Evolutionary conservation across 2,888 invertebrate species (phyloP).

Genomic region (Timema cristinae): DNA sequence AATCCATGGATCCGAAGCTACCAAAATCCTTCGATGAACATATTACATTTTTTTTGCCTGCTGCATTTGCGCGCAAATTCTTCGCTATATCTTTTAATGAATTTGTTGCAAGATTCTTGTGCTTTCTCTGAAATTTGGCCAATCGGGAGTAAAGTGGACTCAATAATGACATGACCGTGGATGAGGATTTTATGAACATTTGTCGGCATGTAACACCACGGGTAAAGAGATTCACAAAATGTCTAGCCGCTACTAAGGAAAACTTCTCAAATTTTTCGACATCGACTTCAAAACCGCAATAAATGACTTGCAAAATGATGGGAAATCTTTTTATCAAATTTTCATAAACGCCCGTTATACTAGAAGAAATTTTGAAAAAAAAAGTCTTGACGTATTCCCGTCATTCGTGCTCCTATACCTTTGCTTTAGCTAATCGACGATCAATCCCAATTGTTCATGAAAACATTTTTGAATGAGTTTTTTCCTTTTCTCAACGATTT

Average conservation of each 20-base stretch:
- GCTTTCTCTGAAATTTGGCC: too few relatives aligned
- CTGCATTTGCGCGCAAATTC: too few relatives aligned
- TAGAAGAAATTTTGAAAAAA: constrained; percentile 31
- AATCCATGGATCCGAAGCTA: too few relatives aligned
- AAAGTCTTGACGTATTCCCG: constrained; percentile 35
- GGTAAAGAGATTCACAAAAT: constrained; percentile 30
- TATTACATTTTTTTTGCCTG: too few relatives aligned
- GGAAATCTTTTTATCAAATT: constrained; percentile 35
- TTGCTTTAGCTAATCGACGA: constrained; percentile 35
- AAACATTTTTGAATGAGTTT: constrained; percentile 25
- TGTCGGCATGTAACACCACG: constrained; percentile 39
- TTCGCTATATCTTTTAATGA: too few relatives aligned
- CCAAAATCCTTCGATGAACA: too few relatives aligned
- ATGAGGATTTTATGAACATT: too few relatives aligned
- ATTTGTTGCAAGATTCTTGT: too few relatives aligned
- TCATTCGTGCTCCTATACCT: constrained; percentile 36
- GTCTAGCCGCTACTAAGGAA: constrained; percentile 26
- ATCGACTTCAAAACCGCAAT: constrained; percentile 34
- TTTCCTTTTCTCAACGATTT: too few relatives aligned
- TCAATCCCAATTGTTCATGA: constrained; percentile 31
- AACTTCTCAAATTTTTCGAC: constrained; percentile 33
- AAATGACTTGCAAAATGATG: constrained; percentile 34
- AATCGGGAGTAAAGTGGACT: too few relatives aligned
- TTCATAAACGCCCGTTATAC: constrained; percentile 37
- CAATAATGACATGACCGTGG: too few relatives aligned